Base-by-base conservation (phyloP, 2,888 invertebrate species). In the Taenaris catops region DNA sequence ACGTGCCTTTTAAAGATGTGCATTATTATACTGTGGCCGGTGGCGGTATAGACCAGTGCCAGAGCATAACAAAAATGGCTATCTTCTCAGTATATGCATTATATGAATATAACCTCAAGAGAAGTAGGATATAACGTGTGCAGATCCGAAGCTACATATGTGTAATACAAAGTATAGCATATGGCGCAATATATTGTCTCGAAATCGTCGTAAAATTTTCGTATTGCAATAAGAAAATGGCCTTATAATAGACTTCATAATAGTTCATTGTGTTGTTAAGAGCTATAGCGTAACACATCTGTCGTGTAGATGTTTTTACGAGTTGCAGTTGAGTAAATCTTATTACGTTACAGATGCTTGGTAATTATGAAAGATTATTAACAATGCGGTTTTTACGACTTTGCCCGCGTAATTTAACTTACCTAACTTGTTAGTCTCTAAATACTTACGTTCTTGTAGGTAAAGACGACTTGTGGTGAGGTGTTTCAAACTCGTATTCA, bases 281-380 rank as follows among this genome's bases (percentile, higher is more conserved):
- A 16, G n/a, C 2, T 23, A 31, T 8, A 23, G 23, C 9, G 3
- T 4, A 9, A 21, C 10, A 14, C 16, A 10, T 23, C 8, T 31
- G 31, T 31, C 31, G 14, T 23, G 23, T 31, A 21, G 8, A 16
- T n/a, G 9, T 31, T 31, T 31, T 31, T 23, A 17, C 8, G 26
- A 11, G 7, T 29, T 20, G n/a, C 26, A 26, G 36, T 41, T 36
- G 35, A 36, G 36, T 14, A 36, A 35, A 39, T 26, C 25, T 25
- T 18, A 31, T 40, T 40, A 36, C 24, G 27, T 32, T 35, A 28
- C 19, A 36, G n/a, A 20, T 25, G 29, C 14, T 19, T 21, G 35
- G 4, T 9, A 19, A 40, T 38, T 44, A 44, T 38, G 40, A 44
- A 40, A 40, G 20, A 28, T 9, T 19, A n/a, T 17, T 31, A n/a